A percentile compares a stretch with the other conserved stretches of the same genome.
phyloP scores from a whole-genome alignment of 2,888 invertebrate genomes.

The Hoplodrina ambigua region DNA sequence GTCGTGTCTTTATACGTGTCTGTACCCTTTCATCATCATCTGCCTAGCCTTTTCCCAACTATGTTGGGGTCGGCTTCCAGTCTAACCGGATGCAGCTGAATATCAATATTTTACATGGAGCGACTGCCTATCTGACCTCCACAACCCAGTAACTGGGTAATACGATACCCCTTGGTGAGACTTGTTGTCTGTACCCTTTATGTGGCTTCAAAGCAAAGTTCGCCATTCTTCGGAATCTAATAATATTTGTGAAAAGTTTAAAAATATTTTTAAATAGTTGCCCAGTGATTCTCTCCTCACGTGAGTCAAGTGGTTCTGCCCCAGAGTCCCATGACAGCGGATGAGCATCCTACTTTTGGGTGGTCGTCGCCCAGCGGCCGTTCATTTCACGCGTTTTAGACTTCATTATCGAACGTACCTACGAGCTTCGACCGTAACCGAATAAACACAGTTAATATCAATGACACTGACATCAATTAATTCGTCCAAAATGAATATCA shows the following conservation, averaged over 20 bases:
- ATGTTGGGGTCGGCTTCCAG: too few relatives aligned
- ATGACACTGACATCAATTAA: conserved; percentile 7
- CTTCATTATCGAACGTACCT: conserved; percentile 65
- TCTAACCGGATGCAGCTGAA: too few relatives aligned
- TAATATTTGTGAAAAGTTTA: not conserved
- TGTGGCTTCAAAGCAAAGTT: too few relatives aligned
- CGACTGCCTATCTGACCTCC: too few relatives aligned
- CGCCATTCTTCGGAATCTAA: not conserved
- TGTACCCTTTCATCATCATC: not conserved
- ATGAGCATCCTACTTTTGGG: conserved; percentile 78
- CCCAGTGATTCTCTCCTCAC: conserved; percentile 1
- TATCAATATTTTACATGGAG: too few relatives aligned
- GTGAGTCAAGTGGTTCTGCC: conserved; percentile 29
- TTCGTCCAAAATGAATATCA: conserved; percentile 9
- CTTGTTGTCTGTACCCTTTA: not conserved
- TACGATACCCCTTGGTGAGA: too few relatives aligned
- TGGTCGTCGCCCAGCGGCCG: conserved; percentile 81
- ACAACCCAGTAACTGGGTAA: too few relatives aligned
- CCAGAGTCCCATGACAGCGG: conserved; percentile 40
- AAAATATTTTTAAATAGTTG: not conserved
- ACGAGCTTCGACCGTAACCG: conserved; percentile 45
- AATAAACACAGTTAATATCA: conserved; percentile 70
- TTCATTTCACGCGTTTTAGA: conserved; percentile 86
- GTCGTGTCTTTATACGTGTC: not conserved
- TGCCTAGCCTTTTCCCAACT: too few relatives aligned